Percentiles rank a stretch among this genome's conserved stretches.
phyloP scores from a whole-genome alignment of 2,113 vertebrate genomes.

The Agelaius phoeniceus region DNA sequence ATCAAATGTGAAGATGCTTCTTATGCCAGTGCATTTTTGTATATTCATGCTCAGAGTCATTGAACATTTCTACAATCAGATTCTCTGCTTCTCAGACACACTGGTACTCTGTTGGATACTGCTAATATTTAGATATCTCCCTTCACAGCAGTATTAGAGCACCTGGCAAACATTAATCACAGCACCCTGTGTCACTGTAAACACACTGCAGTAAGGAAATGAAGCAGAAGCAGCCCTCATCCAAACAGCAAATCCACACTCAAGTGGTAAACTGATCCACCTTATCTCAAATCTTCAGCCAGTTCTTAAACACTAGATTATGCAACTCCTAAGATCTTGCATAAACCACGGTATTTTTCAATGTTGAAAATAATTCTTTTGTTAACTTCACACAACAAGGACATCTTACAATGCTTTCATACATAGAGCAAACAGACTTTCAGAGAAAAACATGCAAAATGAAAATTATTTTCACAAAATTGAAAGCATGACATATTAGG shows the following conservation, averaged over 20 bases:
- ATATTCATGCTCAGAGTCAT: neutral
- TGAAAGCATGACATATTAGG: neutral
- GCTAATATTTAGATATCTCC: neutral
- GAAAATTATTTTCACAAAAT: neutral
- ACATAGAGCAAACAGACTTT: neutral
- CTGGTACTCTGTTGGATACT: neutral
- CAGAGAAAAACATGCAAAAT: neutral
- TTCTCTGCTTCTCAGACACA: neutral
- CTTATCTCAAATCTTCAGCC: neutral
- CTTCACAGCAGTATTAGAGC: neutral
- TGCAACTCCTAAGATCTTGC: neutral
- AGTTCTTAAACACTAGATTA: neutral
- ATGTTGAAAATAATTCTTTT: neutral
- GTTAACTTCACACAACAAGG: neutral
- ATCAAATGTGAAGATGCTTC: neutral
- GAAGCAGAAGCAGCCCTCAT: neutral
- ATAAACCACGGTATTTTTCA: neutral
- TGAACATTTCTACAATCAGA: neutral
- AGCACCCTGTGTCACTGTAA: neutral
- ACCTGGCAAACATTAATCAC: constrained; percentile 16
- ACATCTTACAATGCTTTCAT: neutral
- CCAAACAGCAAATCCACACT: constrained; percentile 9
- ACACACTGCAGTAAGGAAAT: neutral
- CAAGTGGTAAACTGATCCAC: neutral
- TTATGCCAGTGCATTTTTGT: neutral